These are phyloP conservation scores for Petrocephalus zakoni DNA, from an alignment of 2,113 vertebrate genomes.

Conservation along the genomic window DNA sequence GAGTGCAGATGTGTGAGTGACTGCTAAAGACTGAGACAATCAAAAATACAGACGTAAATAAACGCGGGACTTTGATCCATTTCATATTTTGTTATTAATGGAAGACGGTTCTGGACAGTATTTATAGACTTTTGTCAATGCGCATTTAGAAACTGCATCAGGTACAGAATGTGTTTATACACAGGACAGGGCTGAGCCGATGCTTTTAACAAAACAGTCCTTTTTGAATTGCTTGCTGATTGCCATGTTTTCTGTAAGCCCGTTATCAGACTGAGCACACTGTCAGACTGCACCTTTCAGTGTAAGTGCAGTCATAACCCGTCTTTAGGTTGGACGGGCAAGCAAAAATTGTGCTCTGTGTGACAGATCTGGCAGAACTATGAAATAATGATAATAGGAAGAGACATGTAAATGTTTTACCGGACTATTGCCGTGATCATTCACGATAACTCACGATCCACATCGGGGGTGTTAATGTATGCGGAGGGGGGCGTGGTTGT, in stretches of 20 bases:
- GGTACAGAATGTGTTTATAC: not conserved
- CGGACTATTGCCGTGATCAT: not conserved
- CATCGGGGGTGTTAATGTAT: not conserved
- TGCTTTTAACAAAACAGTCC: not conserved
- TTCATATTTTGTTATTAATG: not conserved
- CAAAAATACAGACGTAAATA: not conserved
- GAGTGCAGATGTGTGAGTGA: not conserved
- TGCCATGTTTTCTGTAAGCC: not conserved
- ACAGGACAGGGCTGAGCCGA: not conserved
- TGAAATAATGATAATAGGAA: not conserved
- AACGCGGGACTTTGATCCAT: not conserved
- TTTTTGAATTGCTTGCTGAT: not conserved
- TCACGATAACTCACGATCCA: not conserved
- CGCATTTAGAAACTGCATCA: not conserved
- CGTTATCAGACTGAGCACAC: not conserved
- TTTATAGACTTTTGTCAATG: not conserved
- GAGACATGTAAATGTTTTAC: not conserved
- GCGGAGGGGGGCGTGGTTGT: not conserved
- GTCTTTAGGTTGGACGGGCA: not conserved
- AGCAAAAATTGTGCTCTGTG: not conserved
- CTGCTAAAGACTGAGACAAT: not conserved
- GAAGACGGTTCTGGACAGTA: not conserved
- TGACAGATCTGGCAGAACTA: not conserved
- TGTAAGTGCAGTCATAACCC: not conserved
- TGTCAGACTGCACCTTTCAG: not conserved